Evolutionary conservation across 53 echinoderm and acorn worm genomes (phyloP).

Genomic region (Holothuria scabra): DNA sequence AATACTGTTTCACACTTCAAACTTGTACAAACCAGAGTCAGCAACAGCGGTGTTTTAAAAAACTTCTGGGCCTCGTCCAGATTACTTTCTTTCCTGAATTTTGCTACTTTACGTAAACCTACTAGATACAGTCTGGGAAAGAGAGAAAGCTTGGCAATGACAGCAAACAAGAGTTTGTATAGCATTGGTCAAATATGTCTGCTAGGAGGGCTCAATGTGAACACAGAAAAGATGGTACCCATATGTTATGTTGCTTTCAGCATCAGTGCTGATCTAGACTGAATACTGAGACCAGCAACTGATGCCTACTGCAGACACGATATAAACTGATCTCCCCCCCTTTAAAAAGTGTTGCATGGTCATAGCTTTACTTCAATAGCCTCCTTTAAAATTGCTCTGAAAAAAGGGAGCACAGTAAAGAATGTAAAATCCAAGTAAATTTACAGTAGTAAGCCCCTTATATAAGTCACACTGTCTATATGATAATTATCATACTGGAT

Average conservation of each 20-base stretch:
- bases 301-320: constrained; percentile 36
- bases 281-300: constrained; percentile 28
- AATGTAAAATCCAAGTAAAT: no score
- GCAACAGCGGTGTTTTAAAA: no score
- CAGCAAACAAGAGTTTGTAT: background rate
- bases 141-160: constrained; percentile 7
- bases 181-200: background rate
- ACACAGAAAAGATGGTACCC: constrained; percentile 3
- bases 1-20: no score
- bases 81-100: no score
- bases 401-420: no score
- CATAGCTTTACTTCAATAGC: no score
- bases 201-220: background rate
- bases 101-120: constrained; percentile 5
- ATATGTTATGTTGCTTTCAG: constrained; percentile 32
- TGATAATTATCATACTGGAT: no score
- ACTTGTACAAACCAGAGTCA: no score
- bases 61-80: no score
- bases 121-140: constrained; percentile 9
- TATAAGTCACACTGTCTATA: no score
- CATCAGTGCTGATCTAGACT: constrained; percentile 38
- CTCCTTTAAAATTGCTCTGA: no score
- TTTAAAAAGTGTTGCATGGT: background rate
- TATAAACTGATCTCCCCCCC: background rate
- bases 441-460: no score